Conservation (phyloP, 2,113 vertebrate genomes). For the Hemichromis elongatus region DNA sequence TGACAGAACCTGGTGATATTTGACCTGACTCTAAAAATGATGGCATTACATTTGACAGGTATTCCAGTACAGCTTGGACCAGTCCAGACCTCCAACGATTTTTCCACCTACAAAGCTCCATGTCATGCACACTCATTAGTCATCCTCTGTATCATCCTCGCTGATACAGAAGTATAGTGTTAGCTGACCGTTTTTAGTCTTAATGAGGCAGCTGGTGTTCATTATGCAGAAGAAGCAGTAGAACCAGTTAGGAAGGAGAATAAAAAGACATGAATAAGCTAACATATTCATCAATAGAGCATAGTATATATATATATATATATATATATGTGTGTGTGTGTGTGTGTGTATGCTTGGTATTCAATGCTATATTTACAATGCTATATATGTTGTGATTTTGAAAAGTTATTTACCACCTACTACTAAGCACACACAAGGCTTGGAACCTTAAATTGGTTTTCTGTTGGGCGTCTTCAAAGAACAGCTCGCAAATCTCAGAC, state of each 20-base stretch:
- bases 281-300: background rate
- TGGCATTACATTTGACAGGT: constrained; percentile 65
- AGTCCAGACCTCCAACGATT: constrained; percentile 63
- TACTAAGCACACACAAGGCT: background rate
- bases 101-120: background rate
- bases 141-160: background rate
- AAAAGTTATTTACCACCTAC: background rate
- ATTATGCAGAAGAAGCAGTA: constrained; percentile 46
- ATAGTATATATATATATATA: background rate
- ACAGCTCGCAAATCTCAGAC: background rate
- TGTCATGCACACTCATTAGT: background rate
- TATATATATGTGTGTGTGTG: accelerated
- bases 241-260: background rate
- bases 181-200: background rate
- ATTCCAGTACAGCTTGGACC: constrained; percentile 63
- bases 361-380: too few species aligned
- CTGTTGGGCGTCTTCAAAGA: background rate
- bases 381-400: background rate
- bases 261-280: background rate
- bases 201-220: constrained; percentile 64
- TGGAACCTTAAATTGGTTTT: background rate
- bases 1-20: constrained; percentile 16
- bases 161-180: background rate
- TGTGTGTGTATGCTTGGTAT: background rate
- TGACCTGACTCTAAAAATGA: background rate